These are phyloP conservation scores for Acanthosepion esculentum DNA, from an alignment of 2,888 invertebrate species.

Conservation along the genomic window DNA sequence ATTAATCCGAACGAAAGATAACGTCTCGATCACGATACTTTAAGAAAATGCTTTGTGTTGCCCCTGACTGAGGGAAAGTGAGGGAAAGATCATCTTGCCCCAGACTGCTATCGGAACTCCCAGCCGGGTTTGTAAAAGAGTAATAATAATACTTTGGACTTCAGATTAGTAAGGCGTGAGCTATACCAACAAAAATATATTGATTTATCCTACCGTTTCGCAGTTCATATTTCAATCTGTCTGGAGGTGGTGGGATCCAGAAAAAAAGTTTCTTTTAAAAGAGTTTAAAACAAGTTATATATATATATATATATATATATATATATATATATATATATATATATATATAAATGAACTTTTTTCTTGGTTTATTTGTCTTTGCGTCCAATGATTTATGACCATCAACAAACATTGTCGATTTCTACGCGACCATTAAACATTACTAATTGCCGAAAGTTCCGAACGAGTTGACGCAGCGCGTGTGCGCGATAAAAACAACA, in stretches of 20 bases:
- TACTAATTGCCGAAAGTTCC: not conserved
- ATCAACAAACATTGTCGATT: conserved; percentile 20
- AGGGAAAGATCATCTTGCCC: not conserved
- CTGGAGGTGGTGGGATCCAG: too few relatives aligned
- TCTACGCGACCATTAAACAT: not conserved
- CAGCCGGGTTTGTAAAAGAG: not conserved
- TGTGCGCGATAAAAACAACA: not conserved
- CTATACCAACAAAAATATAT: not conserved
- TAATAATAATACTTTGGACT: not conserved
- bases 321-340: conserved; percentile 20
- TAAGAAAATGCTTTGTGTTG: too few relatives aligned
- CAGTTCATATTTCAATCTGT: not conserved
- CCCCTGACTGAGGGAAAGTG: not conserved
- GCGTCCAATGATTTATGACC: not conserved
- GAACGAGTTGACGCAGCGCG: not conserved
- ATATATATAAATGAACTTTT: not conserved
- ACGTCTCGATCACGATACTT: too few relatives aligned
- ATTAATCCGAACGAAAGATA: not conserved
- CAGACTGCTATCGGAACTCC: not conserved
- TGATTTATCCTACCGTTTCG: not conserved
- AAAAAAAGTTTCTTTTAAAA: not conserved
- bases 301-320: not conserved
- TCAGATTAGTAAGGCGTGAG: not conserved
- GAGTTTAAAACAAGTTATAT: not conserved
- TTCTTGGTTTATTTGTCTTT: not conserved